phyloP scores from a whole-genome alignment of 2,113 vertebrate genomes.

The Lepidothrix coronata region DNA sequence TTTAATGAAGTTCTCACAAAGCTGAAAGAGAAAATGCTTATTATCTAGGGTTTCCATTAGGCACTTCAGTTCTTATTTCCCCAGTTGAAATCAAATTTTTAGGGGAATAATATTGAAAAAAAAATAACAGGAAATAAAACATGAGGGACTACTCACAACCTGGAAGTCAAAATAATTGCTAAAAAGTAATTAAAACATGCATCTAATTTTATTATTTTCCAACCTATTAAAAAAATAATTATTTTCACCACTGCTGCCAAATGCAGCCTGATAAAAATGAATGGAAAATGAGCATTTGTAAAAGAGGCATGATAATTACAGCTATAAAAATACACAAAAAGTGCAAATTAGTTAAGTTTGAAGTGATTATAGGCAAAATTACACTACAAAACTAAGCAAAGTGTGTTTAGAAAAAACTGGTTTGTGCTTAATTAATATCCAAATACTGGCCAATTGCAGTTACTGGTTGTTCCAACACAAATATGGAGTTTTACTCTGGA shows the following conservation, averaged over 20 bases:
- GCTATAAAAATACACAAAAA: background rate
- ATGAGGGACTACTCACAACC: background rate
- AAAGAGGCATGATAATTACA: background rate
- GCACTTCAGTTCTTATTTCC: background rate
- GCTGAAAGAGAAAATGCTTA: background rate
- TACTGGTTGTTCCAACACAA: background rate
- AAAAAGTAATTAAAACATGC: background rate
- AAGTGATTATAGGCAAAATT: background rate
- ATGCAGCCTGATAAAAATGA: background rate
- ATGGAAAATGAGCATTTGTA: background rate
- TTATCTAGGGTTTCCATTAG: background rate
- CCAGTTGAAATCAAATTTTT: background rate
- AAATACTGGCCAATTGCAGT: background rate
- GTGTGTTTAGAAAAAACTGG: background rate
- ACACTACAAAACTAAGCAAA: background rate
- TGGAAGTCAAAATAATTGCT: background rate
- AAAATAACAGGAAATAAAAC: background rate
- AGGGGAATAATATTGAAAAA: background rate
- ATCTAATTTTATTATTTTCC: background rate
- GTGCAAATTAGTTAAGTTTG: background rate
- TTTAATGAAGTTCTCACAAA: background rate
- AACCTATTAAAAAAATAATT: background rate
- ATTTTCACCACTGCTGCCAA: background rate
- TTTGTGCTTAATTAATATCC: background rate
- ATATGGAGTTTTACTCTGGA: background rate